Conservation (phyloP, 2,797 vertebrate genomes). For the Poecilia velifera region DNA sequence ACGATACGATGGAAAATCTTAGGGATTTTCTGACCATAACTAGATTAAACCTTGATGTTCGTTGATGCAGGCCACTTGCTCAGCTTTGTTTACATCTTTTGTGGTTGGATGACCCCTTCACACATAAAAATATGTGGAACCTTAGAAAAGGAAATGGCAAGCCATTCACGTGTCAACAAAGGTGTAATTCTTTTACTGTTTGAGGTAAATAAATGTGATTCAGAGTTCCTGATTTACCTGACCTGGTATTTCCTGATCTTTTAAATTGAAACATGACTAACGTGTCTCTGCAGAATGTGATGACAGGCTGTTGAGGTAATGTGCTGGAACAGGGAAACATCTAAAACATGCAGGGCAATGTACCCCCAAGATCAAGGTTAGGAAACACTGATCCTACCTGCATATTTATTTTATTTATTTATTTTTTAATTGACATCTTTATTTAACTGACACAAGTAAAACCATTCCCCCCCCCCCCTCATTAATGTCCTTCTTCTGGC, state of each 20-base stretch:
- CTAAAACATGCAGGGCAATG: neutral
- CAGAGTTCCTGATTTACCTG: neutral
- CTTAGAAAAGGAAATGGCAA: neutral
- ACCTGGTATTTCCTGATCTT: neutral
- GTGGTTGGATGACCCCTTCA: neutral
- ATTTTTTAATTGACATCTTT: neutral
- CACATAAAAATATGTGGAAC: neutral
- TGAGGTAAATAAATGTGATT: neutral
- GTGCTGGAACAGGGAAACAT: neutral
- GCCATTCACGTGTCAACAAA: neutral
- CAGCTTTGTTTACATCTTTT: neutral
- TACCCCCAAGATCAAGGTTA: neutral
- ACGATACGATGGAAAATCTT: neutral
- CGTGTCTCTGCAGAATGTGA: neutral
- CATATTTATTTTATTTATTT: neutral
- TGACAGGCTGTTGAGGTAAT: slow-evolving; percentile 1
- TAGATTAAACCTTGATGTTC: neutral
- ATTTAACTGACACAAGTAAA: neutral
- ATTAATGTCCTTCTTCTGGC: too few species aligned
- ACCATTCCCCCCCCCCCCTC: too few species aligned
- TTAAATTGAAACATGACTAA: neutral
- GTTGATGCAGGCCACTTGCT: neutral
- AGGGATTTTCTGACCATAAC: neutral
- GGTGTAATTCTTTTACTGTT: neutral
- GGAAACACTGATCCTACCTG: neutral